These are phyloP conservation scores for Sceloporus tristichus DNA, from an alignment of 2,113 vertebrate genomes.

Conservation along the genomic window DNA sequence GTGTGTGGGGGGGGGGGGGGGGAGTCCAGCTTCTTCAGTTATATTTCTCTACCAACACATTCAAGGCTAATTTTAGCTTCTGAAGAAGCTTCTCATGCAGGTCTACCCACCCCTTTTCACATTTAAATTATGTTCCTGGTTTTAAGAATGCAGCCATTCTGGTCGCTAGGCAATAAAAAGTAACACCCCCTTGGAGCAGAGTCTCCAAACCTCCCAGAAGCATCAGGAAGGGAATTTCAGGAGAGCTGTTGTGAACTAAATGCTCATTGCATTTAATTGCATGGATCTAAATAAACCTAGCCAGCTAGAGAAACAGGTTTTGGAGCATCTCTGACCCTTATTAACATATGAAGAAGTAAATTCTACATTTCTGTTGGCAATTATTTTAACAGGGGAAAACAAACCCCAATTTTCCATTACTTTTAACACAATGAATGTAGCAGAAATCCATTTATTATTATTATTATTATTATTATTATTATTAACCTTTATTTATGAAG, in stretches of 20 bases:
- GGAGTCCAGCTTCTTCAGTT: slow-evolving; percentile 59
- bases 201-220: slow-evolving; percentile 64
- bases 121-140: slow-evolving; percentile 72
- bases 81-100: slow-evolving; percentile 73
- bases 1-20: too few relatives aligned
- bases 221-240: slow-evolving; percentile 53
- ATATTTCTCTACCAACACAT: slow-evolving; percentile 69
- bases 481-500: too few relatives aligned
- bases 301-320: background rate
- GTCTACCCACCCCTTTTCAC: slow-evolving; percentile 75
- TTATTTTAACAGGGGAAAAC: background rate
- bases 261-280: slow-evolving; percentile 40
- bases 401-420: background rate
- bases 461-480: too few relatives aligned
- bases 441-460: slow-evolving; percentile 22
- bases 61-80: slow-evolving; percentile 72
- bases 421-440: slow-evolving; percentile 27
- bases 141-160: slow-evolving; percentile 72
- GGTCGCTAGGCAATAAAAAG: slow-evolving; percentile 72
- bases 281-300: slow-evolving; percentile 34
- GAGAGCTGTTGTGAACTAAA: slow-evolving; percentile 53
- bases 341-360: slow-evolving; percentile 34
- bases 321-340: background rate
- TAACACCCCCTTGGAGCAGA: slow-evolving; percentile 56
- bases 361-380: slow-evolving; percentile 6